Base-by-base conservation (phyloP, 2,797 vertebrate species). In the Ciconia nigra region DNA sequence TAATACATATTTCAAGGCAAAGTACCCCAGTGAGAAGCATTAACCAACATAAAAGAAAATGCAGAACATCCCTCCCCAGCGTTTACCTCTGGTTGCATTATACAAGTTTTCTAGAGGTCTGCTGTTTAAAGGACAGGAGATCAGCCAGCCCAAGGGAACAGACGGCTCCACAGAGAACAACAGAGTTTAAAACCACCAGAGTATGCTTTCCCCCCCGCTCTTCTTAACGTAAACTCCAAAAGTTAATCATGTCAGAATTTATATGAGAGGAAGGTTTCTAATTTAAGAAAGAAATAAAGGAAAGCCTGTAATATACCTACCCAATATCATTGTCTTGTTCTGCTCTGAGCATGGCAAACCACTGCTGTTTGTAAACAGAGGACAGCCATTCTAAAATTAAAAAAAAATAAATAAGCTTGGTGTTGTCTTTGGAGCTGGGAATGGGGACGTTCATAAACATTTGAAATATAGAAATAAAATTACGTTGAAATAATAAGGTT, bases 311-410 rank as follows among this genome's bases (percentile, higher is more conserved):
- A 73, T 58, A 94, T 90, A 98, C 99, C 98, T 97, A 99, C 99
- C 99, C 99, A 21, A 98, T 98, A 93, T 99, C 99, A 85, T 99
- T 99, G 97, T 99, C 99, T 92, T 99, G 99, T 96, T 99, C 99
- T 92, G 99, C 99, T 78, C 99, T 98, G 33, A 99, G 99, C 99
- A 99, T 99, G 41, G 99, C 98, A 93, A 99, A 99, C 99, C 99
- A 99, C 98, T 99, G 99, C 96, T 99, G 99, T 96, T 99, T 99
- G 98, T 99, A 99, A 81, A 99, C 98, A 5, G 97, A 98, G 17
- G 98, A 98, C 51, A 99, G 97, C 99, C 99, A 99, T 63, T 99
- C 99, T 99, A 94, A 96, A 97, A 97, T 77, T 33, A 19, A 96
- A 97, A 95, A 63, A 77, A 76, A 41, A 81, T 7, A 57, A 71